Conservation (phyloP, 2,888 invertebrate genomes). For the Pecten maximus region DNA sequence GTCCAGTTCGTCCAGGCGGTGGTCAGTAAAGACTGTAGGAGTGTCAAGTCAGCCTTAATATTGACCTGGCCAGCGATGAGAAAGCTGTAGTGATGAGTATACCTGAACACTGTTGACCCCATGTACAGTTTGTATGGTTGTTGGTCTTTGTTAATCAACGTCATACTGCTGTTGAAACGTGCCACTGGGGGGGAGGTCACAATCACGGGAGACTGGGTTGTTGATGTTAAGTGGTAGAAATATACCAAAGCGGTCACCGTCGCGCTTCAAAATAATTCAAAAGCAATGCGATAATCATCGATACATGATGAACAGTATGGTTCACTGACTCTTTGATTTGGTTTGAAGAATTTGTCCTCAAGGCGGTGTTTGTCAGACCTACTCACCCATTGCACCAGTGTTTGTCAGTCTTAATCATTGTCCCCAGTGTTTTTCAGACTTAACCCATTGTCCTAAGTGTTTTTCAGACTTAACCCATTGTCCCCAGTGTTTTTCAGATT, state of each 20-base stretch:
- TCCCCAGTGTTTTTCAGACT: too few species aligned
- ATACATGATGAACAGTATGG: too few species aligned
- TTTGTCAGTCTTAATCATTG: too few species aligned
- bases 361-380: too few species aligned
- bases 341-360: too few species aligned
- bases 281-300: too few species aligned
- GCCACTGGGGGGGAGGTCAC: conserved; percentile 47
- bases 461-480: neutral
- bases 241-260: conserved; percentile 60
- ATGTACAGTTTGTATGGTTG: conserved; percentile 44
- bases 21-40: neutral
- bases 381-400: too few species aligned
- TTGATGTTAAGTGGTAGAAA: conserved; percentile 54
- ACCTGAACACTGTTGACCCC: conserved; percentile 41
- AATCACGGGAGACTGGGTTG: conserved; percentile 54
- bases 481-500: too few species aligned
- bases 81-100: conserved; percentile 40
- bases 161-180: conserved; percentile 41
- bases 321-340: too few species aligned
- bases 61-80: conserved; percentile 43
- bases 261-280: conserved; percentile 52
- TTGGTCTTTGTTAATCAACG: conserved; percentile 40
- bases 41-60: neutral
- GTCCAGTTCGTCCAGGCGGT: neutral
- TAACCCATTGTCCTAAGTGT: too few species aligned